Base-by-base conservation (phyloP, 2,113 vertebrate genomes). In the Arizona elegans region DNA sequence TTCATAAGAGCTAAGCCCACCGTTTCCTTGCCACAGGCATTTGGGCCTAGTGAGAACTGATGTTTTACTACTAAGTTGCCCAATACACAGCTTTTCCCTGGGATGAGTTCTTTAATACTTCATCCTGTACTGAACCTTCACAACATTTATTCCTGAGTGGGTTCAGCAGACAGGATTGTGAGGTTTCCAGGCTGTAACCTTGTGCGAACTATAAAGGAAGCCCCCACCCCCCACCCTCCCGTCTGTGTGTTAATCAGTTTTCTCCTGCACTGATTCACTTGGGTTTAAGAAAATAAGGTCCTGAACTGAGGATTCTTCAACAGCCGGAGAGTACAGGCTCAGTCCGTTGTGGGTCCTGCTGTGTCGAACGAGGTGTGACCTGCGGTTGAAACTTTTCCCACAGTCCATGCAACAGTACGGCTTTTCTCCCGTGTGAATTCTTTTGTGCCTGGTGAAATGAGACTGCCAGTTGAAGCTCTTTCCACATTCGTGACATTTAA, bases 361-460 rank as follows among this genome's bases (percentile, higher is more conserved):
- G 0, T 88, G 91, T 26, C 55, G 24, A 53, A 89, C 50, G 29
- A 95, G 90, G 54, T 65, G 53, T 3, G 92, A 92, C 54, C 65
- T 56, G 17, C 92, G 87, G n/a, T 89, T 92, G 62, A 92, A 92
- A 53, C 91, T 92, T 75, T 92, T 92, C 87, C 87, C 91, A 92
- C 91, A 92, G 52, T 89, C 87, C 0, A 8, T 38, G 24, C 91
- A 92, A 38, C 52, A 10, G 12, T 92, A 92, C 0, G 91, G 91
- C 7, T 92, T 92, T 92, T 92, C 91, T 47, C 91, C 91, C 0
- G 91, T 92, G 53, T 92, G 91, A 10, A 92, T 92, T n/a, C 91
- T 89, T n/a, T 92, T 75, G 62, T 92, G 91, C 19, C 91, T 15
- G 8, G 88, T n/a, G 26, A 89, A 92, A 24, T 89, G 87, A 10